phyloP scores from a whole-genome alignment of 64 coral and sea anemone species.

The Acropora yongei region DNA sequence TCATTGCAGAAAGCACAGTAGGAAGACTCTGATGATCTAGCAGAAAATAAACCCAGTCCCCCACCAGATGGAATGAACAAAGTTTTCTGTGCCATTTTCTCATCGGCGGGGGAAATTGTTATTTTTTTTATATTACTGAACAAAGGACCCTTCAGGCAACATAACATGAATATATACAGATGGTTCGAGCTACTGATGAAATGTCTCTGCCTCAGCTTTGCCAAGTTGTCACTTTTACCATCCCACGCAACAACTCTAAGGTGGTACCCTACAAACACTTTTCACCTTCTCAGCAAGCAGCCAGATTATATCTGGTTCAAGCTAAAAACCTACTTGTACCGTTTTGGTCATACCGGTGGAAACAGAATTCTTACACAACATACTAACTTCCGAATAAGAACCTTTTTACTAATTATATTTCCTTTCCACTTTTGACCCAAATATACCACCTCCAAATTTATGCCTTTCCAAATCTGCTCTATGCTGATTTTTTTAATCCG shows the following conservation, averaged over 20 bases:
- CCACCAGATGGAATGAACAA: conserved; percentile 1
- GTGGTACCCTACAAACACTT: background rate
- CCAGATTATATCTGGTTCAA: too few species aligned
- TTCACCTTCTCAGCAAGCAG: background rate
- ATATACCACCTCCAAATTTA: too few species aligned
- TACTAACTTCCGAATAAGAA: too few species aligned
- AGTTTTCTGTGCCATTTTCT: background rate
- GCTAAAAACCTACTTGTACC: too few species aligned
- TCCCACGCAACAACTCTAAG: background rate
- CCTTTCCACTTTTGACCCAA: too few species aligned
- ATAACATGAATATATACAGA: background rate
- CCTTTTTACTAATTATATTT: too few species aligned
- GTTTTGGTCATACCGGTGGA: too few species aligned
- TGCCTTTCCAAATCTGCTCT: too few species aligned
- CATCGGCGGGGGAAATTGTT: background rate
- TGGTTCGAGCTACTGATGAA: background rate
- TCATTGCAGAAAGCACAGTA: background rate
- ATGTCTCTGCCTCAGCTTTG: background rate
- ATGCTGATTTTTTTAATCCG: too few species aligned
- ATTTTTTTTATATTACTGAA: background rate
- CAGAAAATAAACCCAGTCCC: background rate
- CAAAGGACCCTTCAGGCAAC: background rate
- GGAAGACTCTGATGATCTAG: background rate
- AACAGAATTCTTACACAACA: too few species aligned
- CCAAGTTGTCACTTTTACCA: background rate